Evolutionary conservation across 2,113 vertebrate genomes (phyloP), one percentile per base, ranked within the genome.

Genomic region (Talpa occidentalis): DNA sequence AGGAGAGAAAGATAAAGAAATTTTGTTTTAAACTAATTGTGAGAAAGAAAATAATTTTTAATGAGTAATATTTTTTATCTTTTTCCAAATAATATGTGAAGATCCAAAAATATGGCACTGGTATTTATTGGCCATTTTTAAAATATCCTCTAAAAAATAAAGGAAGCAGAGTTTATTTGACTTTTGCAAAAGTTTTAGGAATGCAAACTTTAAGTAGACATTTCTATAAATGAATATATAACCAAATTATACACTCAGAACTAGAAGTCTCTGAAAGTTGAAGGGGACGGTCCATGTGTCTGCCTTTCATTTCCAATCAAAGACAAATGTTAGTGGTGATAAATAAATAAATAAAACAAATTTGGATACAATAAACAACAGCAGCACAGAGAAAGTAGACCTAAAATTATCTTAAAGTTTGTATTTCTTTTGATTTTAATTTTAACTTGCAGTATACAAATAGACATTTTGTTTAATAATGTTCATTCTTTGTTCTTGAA

Each of bases 21-120:
- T 97, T 97, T 96, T 93, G 89, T 97, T 99, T 98, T 99, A 97
- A 99, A 98, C 95, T 97, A 94, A 92, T 92, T 97, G 76, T 97
- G 82, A 79, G 77, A 94, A 90, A 93, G 84, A 97, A 95, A 98
- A 96, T 95, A 73, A 70, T 96, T 98, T 97, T 73, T 83, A 97
- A 97, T 90, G 97, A 74, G 49, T 96, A 66, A 93, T 52, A 52
- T 3, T 47, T 37, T 59, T 49, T 52, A 22, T 2, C 6, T 97
- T 97, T 94, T 94, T 73, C 94, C 42, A 60, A 37, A 90, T 97
- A 90, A 80, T 66, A 47, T 82, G 47, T 79, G 16, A 87, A 95
- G 76, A 59, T 66, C 19, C 96, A 88, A 96, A 95, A 85, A 96
- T 76, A 64, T 67, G 54, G 79, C 64, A 91, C 82, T 1, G 54